Evolutionary conservation across 2,113 vertebrate genomes (phyloP), one percentile per base, ranked within the genome.

Genomic region (Strix uralensis): DNA sequence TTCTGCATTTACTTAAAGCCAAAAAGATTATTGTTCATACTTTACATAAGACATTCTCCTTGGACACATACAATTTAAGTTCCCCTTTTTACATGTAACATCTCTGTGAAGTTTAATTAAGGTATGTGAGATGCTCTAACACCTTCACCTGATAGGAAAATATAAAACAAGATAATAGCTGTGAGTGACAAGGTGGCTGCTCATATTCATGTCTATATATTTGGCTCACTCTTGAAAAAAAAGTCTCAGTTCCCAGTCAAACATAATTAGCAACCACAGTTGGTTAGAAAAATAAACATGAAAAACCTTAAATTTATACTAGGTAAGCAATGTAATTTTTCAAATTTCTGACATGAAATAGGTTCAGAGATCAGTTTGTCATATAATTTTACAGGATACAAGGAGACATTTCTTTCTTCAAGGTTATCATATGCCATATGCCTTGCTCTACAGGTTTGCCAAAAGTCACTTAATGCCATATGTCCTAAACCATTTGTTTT

Each of bases 351-450:
- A 51, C 47, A 91, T 66, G 58, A 74, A 80, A 42, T 18, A 29
- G 16, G 27, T 87, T 89, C 32, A 67, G 75, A 83, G 52, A 91
- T 81, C 59, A 71, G 25, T 74, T 75, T 89, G 47, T 95, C 65
- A 71, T 61, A 61, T 58, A 5, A 40, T 90, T 96, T 87, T 72
- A 36, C 36, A 79, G 81, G 36, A 87, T 47, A 59, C n/a, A 69
- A 94, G 81, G 87, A 96, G 73, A 71, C 70, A 57, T 27, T 79
- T 91, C 44, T 87, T 91, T 65, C 81, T 94, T 91, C 94, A 96
- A 97, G 96, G 93, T 94, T 96, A 89, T 75, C 27, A 57, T 49
- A 72, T 54, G 52, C 95, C 95, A 92, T 96, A 97, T 96, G 95
- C n/a, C 15, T 87, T 75, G 18, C 70, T 85, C 93, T 44, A 87